Conservation (phyloP, 1,140 invertebrate species). For the Episyrphus balteatus region DNA sequence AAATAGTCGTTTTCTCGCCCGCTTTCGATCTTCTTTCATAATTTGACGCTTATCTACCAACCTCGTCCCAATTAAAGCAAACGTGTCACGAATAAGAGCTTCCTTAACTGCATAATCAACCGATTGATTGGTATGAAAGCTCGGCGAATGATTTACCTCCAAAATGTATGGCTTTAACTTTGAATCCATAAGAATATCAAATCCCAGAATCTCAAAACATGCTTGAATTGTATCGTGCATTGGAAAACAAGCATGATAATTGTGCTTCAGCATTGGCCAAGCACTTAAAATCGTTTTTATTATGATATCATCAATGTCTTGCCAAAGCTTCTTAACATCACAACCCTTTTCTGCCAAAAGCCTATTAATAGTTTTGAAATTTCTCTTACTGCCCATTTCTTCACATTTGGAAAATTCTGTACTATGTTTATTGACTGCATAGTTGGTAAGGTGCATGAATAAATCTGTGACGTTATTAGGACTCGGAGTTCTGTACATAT, state of each 20-base stretch:
- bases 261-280: conserved; percentile 74
- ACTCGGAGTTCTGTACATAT: conserved; percentile 68
- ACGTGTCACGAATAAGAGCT: conserved; percentile 66
- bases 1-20: conserved; percentile 52
- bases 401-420: conserved; percentile 49
- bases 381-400: conserved; percentile 74
- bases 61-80: conserved; percentile 70
- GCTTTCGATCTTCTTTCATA: conserved; percentile 56
- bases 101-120: conserved; percentile 79
- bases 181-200: conserved; percentile 76
- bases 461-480: conserved; percentile 68
- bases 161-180: conserved; percentile 75
- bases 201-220: conserved; percentile 82
- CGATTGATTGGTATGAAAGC: conserved; percentile 75
- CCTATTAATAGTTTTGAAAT: conserved; percentile 69
- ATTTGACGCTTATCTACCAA: conserved; percentile 66
- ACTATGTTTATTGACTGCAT: conserved; percentile 88
- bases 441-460: conserved; percentile 97
- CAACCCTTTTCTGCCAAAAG: conserved; percentile 58
- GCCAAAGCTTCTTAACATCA: conserved; percentile 64
- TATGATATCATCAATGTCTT: conserved; percentile 77
- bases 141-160: conserved; percentile 87
- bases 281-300: conserved; percentile 82
- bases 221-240: conserved; percentile 71
- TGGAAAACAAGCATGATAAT: conserved; percentile 78